Conservation (phyloP, 2,797 vertebrate species). For the Brachyalestes nurse region DNA sequence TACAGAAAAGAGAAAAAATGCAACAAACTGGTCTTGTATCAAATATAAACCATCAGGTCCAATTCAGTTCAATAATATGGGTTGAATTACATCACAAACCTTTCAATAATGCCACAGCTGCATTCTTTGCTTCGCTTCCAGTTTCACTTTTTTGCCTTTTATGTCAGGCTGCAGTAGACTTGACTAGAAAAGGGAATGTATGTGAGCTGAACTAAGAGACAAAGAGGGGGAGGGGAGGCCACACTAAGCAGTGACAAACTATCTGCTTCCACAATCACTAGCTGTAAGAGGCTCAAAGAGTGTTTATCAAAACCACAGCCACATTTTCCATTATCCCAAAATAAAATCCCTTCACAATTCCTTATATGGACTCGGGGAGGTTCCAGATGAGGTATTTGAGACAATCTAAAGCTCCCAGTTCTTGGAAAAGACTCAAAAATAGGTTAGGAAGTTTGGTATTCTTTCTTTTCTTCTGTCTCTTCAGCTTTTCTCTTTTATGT, state of each 20-base stretch:
- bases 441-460: constrained; percentile 56
- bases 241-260: constrained; percentile 59
- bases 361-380: constrained; percentile 87
- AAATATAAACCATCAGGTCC: neutral
- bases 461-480: neutral
- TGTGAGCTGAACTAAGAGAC: constrained; percentile 81
- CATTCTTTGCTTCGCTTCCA: constrained; percentile 51
- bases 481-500: neutral
- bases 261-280: constrained; percentile 76
- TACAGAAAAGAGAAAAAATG: neutral
- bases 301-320: constrained; percentile 78
- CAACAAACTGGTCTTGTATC: neutral
- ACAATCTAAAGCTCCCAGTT: constrained; percentile 73
- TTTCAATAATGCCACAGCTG: neutral
- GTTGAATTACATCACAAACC: neutral
- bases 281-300: constrained; percentile 67
- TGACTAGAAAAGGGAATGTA: constrained; percentile 84
- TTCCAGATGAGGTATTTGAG: constrained; percentile 73
- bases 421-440: constrained; percentile 58
- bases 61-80: neutral
- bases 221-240: constrained; percentile 32
- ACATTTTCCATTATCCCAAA: constrained; percentile 81
- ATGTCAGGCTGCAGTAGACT: constrained; percentile 62
- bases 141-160: constrained; percentile 67
- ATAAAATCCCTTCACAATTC: constrained; percentile 78